These are phyloP conservation scores for Acleris literana DNA, from an alignment of 2,888 invertebrate species.

Conservation along the genomic window DNA sequence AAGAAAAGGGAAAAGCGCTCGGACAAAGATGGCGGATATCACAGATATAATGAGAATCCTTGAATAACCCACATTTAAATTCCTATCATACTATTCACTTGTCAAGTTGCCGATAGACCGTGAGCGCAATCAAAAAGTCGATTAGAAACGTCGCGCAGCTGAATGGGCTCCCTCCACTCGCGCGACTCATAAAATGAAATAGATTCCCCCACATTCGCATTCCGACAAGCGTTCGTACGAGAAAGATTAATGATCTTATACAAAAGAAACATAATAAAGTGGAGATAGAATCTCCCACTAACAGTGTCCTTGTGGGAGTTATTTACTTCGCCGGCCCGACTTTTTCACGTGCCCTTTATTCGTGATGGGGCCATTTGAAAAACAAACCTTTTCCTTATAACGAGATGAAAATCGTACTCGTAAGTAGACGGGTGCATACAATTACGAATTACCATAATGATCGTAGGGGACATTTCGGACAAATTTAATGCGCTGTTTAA, in stretches of 20 bases:
- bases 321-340: slow-evolving; percentile 77
- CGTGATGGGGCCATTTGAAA: slow-evolving; percentile 57
- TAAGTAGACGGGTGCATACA: slow-evolving; percentile 21
- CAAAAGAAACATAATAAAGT: slow-evolving; percentile 84
- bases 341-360: slow-evolving; percentile 79
- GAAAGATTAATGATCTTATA: slow-evolving; percentile 82
- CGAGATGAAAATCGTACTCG: slow-evolving; percentile 30
- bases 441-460: slow-evolving; percentile 32
- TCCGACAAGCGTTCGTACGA: slow-evolving; percentile 84
- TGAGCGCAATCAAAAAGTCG: slow-evolving; percentile 82
- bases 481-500: slow-evolving; percentile 43
- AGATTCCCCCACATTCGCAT: slow-evolving; percentile 84
- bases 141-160: slow-evolving; percentile 82
- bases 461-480: slow-evolving; percentile 23
- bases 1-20: no score
- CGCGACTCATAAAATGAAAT: slow-evolving; percentile 83
- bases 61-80: slow-evolving; percentile 53
- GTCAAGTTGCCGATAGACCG: slow-evolving; percentile 65
- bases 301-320: slow-evolving; percentile 83
- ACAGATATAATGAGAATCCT: background rate
- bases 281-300: slow-evolving; percentile 83
- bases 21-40: background rate
- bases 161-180: slow-evolving; percentile 78
- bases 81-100: slow-evolving; percentile 55
- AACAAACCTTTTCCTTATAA: slow-evolving; percentile 43